Evolutionary conservation across 2,113 vertebrate species (phyloP).

Genomic region (Plectropomus leopardus): DNA sequence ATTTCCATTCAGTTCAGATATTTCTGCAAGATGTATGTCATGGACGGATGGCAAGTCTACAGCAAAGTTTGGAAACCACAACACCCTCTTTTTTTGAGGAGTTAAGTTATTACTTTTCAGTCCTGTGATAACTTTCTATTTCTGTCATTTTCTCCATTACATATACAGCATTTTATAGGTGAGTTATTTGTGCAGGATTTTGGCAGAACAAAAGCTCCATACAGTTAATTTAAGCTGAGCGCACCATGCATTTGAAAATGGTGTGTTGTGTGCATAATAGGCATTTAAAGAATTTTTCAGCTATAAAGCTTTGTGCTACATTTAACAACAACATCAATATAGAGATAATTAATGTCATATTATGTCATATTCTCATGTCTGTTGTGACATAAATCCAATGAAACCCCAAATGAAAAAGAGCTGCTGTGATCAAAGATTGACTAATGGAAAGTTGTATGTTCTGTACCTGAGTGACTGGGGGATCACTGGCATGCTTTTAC

Average conservation of each 20-base stretch:
- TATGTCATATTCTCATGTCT: slow-evolving; percentile 1
- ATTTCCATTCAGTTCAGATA: slow-evolving; percentile 57
- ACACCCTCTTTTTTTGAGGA: slow-evolving; percentile 1
- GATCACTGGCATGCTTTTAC: not conserved
- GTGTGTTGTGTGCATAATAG: slow-evolving; percentile 13
- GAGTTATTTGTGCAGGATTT: slow-evolving; percentile 25
- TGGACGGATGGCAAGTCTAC: slow-evolving; percentile 41
- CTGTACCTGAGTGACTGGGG: slow-evolving; percentile 12
- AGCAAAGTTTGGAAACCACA: slow-evolving; percentile 61
- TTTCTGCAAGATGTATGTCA: slow-evolving; percentile 56
- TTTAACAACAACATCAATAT: slow-evolving; percentile 3
- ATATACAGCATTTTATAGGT: slow-evolving; percentile 45
- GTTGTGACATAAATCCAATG: slow-evolving; percentile 23
- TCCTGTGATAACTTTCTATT: slow-evolving; percentile 56
- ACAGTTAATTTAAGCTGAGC: slow-evolving; percentile 14
- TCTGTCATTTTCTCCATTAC: slow-evolving; percentile 65
- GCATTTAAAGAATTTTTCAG: slow-evolving; percentile 20
- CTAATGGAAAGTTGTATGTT: slow-evolving; percentile 50
- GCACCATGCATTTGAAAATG: not conserved
- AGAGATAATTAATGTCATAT: not conserved
- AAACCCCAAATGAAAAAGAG: slow-evolving; percentile 30
- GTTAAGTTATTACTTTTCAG: slow-evolving; percentile 59
- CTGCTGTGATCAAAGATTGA: slow-evolving; percentile 26
- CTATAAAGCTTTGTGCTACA: slow-evolving; percentile 44
- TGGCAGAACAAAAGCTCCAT: slow-evolving; percentile 42